phyloP scores from a whole-genome alignment of 2,888 invertebrate genomes.

The Philopedon plagiatum region DNA sequence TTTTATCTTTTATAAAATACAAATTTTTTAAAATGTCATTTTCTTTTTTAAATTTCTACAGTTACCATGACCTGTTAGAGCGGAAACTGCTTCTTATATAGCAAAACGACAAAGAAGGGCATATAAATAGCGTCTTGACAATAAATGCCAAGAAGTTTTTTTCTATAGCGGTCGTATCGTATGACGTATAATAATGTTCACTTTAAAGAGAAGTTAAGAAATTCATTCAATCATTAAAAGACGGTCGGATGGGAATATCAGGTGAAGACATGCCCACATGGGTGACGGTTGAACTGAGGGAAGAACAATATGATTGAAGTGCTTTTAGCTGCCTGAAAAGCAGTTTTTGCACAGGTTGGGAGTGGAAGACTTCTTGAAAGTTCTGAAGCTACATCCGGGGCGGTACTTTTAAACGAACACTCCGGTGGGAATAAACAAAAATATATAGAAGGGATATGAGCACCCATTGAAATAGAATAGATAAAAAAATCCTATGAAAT shows the following conservation, averaged over 20 bases:
- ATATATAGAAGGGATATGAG: background rate
- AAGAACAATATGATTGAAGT: constrained; percentile 58
- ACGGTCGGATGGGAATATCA: constrained; percentile 46
- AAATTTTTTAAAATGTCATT: background rate
- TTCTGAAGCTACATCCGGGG: constrained; percentile 59
- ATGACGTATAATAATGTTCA: constrained; percentile 53
- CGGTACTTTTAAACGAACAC: constrained; percentile 43
- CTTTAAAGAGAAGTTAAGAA: constrained; percentile 51
- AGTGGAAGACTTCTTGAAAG: constrained; percentile 51
- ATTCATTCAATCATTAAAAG: constrained; percentile 40
- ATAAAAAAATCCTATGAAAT: background rate
- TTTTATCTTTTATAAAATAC: too few relatives aligned
- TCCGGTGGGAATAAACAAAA: constrained; percentile 8
- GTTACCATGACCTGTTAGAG: constrained; percentile 40
- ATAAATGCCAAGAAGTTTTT: constrained; percentile 47
- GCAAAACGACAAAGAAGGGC: constrained; percentile 46
- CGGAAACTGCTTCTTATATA: constrained; percentile 46
- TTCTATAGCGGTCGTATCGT: constrained; percentile 40
- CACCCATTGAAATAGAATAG: background rate
- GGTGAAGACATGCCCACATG: constrained; percentile 40
- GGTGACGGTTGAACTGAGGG: constrained; percentile 56
- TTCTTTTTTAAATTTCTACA: constrained; percentile 18
- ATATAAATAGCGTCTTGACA: constrained; percentile 47
- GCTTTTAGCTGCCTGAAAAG: constrained; percentile 53
- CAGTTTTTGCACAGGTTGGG: constrained; percentile 50